These are phyloP conservation scores for Ceyx erithaca DNA, from an alignment of 2,797 vertebrate species.

Conservation along the genomic window DNA sequence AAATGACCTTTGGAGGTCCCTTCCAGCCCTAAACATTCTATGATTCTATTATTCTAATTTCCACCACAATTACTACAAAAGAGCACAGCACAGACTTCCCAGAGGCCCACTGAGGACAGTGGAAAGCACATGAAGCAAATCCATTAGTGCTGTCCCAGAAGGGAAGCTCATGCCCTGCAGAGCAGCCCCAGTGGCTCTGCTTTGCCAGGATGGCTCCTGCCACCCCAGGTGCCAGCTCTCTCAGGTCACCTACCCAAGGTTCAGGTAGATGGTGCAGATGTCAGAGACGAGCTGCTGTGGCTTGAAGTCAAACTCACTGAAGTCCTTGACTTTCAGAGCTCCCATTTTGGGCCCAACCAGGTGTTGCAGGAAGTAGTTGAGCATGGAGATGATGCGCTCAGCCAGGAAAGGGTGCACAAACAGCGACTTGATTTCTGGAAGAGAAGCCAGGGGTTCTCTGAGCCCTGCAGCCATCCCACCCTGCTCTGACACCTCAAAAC, in stretches of 20 bases:
- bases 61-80: not conserved
- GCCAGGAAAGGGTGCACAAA: constrained; percentile 96
- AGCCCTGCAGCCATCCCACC: not conserved
- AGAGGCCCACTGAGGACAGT: accelerated
- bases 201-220: not conserved
- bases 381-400: constrained; percentile 98
- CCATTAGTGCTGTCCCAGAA: not conserved
- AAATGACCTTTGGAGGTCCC: too few relatives aligned
- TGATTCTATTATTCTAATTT: too few relatives aligned
- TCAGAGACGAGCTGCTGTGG: constrained; percentile 98
- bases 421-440: constrained; percentile 92
- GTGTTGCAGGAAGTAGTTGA: constrained; percentile 98
- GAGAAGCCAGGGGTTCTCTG: not conserved
- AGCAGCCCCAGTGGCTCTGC: not conserved
- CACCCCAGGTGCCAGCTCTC: not conserved
- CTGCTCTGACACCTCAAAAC: not conserved
- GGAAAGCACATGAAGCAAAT: accelerated
- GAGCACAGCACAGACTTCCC: not conserved
- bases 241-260: constrained; percentile 87
- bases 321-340: constrained; percentile 98
- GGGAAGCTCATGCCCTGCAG: not conserved
- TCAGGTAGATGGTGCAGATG: constrained; percentile 98
- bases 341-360: constrained; percentile 98
- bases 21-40: too few relatives aligned
- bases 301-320: constrained; percentile 99